A percentile compares a stretch with the other conserved stretches of the same genome.
These are phyloP conservation scores for Anoplolepis gracilipes DNA, from an alignment of 1,140 invertebrate species.

Conservation along the genomic window DNA sequence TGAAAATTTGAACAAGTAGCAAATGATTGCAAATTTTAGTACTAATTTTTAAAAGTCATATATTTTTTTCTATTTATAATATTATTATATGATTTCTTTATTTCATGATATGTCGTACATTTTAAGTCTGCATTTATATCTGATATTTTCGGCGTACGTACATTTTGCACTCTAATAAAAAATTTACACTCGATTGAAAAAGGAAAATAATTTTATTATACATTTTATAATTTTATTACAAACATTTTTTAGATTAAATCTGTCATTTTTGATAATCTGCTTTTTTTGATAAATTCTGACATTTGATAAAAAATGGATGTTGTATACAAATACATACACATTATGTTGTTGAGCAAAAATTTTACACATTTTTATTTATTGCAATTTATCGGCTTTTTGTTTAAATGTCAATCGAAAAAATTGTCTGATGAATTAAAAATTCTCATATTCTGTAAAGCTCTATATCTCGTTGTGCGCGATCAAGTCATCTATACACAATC, in stretches of 20 bases:
- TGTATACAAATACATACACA: neutral
- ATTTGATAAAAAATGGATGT: neutral
- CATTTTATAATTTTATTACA: no score
- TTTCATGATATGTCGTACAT: neutral
- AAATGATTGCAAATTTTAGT: neutral
- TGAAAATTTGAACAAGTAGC: slow-evolving; percentile 40
- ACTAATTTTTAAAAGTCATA: neutral
- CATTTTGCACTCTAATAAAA: neutral
- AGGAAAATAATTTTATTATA: slow-evolving; percentile 35
- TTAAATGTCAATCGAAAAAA: neutral
- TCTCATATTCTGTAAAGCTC: neutral
- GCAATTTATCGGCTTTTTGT: neutral
- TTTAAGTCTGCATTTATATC: no score
- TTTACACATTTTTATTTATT: slow-evolving; percentile 8
- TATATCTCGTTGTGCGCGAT: neutral
- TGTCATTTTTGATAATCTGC: neutral
- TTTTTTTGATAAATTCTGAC: neutral
- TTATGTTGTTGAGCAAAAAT: neutral
- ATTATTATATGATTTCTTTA: neutral
- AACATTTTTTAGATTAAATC: slow-evolving; percentile 16
- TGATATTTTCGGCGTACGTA: no score
- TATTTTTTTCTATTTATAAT: neutral
- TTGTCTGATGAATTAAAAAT: neutral
- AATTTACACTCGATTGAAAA: neutral
- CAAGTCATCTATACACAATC: slow-evolving; percentile 36